These are phyloP conservation scores for Phrynocephalus forsythii DNA, from an alignment of 2,797 vertebrate species.

Conservation along the genomic window DNA sequence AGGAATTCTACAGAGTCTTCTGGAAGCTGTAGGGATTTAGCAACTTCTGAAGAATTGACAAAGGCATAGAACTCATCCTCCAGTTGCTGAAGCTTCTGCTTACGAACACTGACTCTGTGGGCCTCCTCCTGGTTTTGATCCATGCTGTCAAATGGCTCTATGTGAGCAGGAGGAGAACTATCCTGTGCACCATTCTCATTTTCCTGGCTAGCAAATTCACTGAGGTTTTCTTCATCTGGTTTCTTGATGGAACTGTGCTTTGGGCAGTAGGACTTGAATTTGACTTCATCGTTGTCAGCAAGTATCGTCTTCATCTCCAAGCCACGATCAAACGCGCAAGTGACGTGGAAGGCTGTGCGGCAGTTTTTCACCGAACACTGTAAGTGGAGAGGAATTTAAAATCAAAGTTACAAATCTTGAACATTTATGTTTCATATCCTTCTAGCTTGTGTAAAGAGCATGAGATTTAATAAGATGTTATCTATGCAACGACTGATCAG, in stretches of 20 bases:
- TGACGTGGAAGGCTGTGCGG: slow-evolving; percentile 95
- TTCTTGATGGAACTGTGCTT: slow-evolving; percentile 87
- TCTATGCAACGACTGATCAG: background rate
- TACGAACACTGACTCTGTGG: slow-evolving; percentile 87
- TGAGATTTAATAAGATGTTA: background rate
- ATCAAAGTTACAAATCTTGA: background rate
- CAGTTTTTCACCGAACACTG: slow-evolving; percentile 98
- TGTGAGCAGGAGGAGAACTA: slow-evolving; percentile 54
- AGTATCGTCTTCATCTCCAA: slow-evolving; percentile 96
- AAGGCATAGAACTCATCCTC: slow-evolving; percentile 95
- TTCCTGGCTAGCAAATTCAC: slow-evolving; percentile 71
- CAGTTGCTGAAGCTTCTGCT: slow-evolving; percentile 94
- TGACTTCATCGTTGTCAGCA: slow-evolving; percentile 94
- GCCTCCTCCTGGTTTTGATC: slow-evolving; percentile 83
- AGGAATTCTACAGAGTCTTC: slow-evolving; percentile 89
- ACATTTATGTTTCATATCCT: background rate
- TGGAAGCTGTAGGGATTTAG: slow-evolving; percentile 81
- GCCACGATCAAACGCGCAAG: slow-evolving; percentile 90
- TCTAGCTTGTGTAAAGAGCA: background rate
- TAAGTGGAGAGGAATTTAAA: background rate
- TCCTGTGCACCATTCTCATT: slow-evolving; percentile 70
- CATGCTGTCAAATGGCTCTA: slow-evolving; percentile 71
- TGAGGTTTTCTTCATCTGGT: slow-evolving; percentile 56
- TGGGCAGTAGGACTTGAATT: slow-evolving; percentile 97
- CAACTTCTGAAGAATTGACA: slow-evolving; percentile 86